Base-by-base conservation (phyloP, 2,113 vertebrate species). In the Rhagologus leucostigma region DNA sequence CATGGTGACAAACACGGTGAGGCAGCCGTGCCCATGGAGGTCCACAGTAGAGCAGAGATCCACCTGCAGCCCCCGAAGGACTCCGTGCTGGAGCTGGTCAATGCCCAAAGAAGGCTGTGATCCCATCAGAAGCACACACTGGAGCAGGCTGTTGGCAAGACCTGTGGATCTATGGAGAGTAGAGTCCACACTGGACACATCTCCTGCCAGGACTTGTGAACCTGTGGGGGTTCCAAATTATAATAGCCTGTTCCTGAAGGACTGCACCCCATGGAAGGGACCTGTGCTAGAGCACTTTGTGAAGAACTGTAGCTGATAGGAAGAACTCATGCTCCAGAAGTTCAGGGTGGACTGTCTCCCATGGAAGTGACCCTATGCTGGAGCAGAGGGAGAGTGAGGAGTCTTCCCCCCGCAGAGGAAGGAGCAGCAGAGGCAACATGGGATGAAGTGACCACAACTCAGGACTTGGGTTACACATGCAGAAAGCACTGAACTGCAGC, bases 71-170 rank as follows among this genome's bases (percentile, higher is more conserved):
- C 7, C 16, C 17, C 53, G 24, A 52, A 62, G 11, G 30, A 41
- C 17, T n/a, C 0, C 0, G 3, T 32, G 11, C n/a, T 35, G n/a
- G 47, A 47, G 26, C 27, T 35, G 21, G 8, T 10, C 14, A 35
- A 11, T 27, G 24, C 11, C 13, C 46, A 62, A 26, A 83, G 29
- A 4, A 67, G 29, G 24, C 16, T 53, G n/a, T 20, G 29, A 60
- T 30, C 20, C 32, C 8, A 10, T 6, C 8, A 30, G 14, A 68
- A 26, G 9, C 24, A 24, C 7, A 26, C 14, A 26, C 6, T 41
- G 39, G 29, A n/a, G 17, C 7, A 69, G 21, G 15, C 8, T 55
- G 39, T 47, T 55, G 41, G 32, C 21, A 68, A 55, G n/a, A 53
- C 21, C 8, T 41, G 11, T 27, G 47, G 14, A 23, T 35, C 29